Evolutionary conservation across 2,113 vertebrate genomes (phyloP).

Genomic region (Vimba vimba): DNA sequence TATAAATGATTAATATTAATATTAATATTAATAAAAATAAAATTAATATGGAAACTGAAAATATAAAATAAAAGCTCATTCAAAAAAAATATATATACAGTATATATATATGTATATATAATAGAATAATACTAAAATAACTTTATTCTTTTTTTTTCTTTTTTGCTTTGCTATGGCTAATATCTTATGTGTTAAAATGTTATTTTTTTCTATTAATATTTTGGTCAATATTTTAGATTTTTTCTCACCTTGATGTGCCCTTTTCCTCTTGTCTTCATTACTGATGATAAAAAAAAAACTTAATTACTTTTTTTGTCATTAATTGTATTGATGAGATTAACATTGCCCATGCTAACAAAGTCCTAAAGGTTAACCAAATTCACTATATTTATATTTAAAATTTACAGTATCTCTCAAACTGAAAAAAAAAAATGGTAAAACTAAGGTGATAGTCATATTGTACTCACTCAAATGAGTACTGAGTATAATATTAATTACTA

Average conservation of each 20-base stretch:
- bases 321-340: not conserved
- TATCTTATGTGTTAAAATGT: not conserved
- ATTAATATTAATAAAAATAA: too few relatives aligned
- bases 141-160: not conserved
- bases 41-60: not conserved
- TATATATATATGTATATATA: too few relatives aligned
- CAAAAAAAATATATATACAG: too few relatives aligned
- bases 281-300: not conserved
- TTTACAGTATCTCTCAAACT: not conserved
- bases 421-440: not conserved
- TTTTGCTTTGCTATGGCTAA: not conserved
- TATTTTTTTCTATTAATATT: not conserved
- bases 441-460: too few relatives aligned
- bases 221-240: not conserved
- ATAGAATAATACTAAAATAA: not conserved
- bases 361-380: not conserved
- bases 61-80: not conserved
- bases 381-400: not conserved
- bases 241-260: not conserved
- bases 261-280: not conserved
- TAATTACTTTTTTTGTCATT: not conserved
- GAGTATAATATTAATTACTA: too few relatives aligned
- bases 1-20: too few relatives aligned
- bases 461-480: too few relatives aligned
- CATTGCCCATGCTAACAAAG: not conserved